Evolutionary conservation across 64 coral and sea anemone species (phyloP), one percentile per base, ranked within the genome.

Genomic region (Stichodactyla mertensii): DNA sequence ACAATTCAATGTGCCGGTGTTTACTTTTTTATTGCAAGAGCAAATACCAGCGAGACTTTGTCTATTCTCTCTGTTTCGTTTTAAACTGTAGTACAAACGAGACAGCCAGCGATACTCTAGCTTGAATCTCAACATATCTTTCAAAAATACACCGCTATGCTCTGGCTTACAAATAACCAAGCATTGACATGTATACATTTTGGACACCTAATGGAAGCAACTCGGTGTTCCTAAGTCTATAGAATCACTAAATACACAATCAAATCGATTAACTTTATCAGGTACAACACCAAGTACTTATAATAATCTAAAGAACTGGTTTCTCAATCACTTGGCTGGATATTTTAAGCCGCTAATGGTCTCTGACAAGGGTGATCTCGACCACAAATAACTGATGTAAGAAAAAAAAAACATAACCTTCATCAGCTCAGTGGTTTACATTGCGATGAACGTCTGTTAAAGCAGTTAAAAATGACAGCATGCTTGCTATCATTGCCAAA

Each of bases 261-360:
- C 20, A n/a, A 67, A 67, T 4, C 8, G 64, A n/a, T 67, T 22
- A 67, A 19, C 19, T 4, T 67, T 19, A 67, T 67, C 19, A 67
- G 64, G 64, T 19, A 67, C 64, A n/a, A 31, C 28, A 31, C 28
- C 64, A 19, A 67, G 64, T 67, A 67, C 64, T 67, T 67, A 67
- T 11, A 71, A 13, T 71, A 71, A 71, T 71, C 24, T 13, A 12
- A 71, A 31, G 24, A 71, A 74, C 2, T 28, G 53, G 12, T 20
- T 53, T 81, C 54, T 81, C 78, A 55, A 81, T 81, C 51, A 81
- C 78, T 81, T 81, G 52, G 78, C 69, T 74, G 20, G 23, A 23
- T 74, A 74, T 74, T 81, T 81, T 81, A 81, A 81, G 78, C 78
- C 78, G 78, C n/a, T 81, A 81, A 81, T 81, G 78, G 36, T 54